Percentiles rank a stretch among this genome's conserved stretches.
These are phyloP conservation scores for Sphyrna mokarran DNA, from an alignment of 2,113 vertebrate species.

Conservation along the genomic window DNA sequence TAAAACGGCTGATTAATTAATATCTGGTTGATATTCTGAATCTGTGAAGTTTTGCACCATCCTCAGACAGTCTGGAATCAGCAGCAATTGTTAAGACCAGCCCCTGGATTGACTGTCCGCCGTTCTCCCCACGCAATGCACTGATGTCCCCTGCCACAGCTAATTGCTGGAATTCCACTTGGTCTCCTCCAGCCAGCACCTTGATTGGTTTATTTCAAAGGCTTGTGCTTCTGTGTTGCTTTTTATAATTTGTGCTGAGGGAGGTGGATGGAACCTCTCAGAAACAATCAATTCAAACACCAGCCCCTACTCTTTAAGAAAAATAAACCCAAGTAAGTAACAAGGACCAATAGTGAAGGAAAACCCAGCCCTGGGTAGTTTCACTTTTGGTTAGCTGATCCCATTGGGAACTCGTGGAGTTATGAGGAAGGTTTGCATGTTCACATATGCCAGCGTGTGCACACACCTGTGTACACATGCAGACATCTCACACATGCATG, in stretches of 20 bases:
- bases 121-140: not conserved
- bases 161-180: not conserved
- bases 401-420: not conserved
- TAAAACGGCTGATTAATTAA: not conserved
- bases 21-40: not conserved
- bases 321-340: not conserved
- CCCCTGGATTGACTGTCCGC: not conserved
- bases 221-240: not conserved
- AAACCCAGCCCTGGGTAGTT: not conserved
- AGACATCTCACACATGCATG: slow-evolving; percentile 39
- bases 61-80: not conserved
- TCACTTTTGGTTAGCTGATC: not conserved
- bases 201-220: not conserved
- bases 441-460: not conserved
- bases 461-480: not conserved
- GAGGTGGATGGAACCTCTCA: not conserved
- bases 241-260: not conserved
- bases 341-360: not conserved
- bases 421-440: not conserved
- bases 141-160: not conserved
- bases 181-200: not conserved
- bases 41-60: not conserved
- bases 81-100: not conserved
- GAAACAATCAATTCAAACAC: not conserved
- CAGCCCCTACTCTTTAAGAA: not conserved